Percentiles rank a stretch among this genome's conserved stretches.
These are phyloP conservation scores for Tribolium freemani DNA, from an alignment of 2,888 invertebrate species.

Conservation along the genomic window DNA sequence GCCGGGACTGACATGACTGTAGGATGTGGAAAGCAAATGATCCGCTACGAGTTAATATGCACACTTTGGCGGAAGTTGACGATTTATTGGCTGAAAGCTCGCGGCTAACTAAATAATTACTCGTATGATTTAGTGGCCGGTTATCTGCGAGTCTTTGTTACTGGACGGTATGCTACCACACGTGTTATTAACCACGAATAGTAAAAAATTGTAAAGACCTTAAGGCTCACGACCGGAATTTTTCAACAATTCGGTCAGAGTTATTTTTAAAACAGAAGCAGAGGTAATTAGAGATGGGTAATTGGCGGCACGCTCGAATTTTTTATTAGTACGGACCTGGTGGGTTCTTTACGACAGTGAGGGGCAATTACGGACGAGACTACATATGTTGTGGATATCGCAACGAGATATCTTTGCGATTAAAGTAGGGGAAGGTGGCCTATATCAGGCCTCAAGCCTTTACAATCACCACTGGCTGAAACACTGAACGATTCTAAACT, in stretches of 20 bases:
- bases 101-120: constrained; percentile 40
- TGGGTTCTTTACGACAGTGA: constrained; percentile 20
- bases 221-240: too few species aligned
- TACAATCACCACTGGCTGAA: too few species aligned
- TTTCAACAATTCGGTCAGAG: too few species aligned
- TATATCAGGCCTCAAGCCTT: too few species aligned
- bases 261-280: background rate
- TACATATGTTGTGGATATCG: constrained; percentile 27
- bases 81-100: constrained; percentile 39
- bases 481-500: too few species aligned
- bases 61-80: constrained; percentile 40
- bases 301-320: constrained; percentile 5
- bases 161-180: background rate
- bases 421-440: background rate
- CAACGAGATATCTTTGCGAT: constrained; percentile 17
- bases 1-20: constrained; percentile 20
- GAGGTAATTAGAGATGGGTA: background rate
- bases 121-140: constrained; percentile 20
- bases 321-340: background rate
- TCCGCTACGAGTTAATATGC: constrained; percentile 37
- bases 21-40: constrained; percentile 39
- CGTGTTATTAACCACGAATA: background rate
- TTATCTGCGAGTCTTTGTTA: constrained; percentile 9
- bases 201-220: background rate
- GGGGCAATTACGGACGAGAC: constrained; percentile 26